Base-by-base conservation (phyloP, 2,888 invertebrate genomes). In the Isoperla grammatica region DNA sequence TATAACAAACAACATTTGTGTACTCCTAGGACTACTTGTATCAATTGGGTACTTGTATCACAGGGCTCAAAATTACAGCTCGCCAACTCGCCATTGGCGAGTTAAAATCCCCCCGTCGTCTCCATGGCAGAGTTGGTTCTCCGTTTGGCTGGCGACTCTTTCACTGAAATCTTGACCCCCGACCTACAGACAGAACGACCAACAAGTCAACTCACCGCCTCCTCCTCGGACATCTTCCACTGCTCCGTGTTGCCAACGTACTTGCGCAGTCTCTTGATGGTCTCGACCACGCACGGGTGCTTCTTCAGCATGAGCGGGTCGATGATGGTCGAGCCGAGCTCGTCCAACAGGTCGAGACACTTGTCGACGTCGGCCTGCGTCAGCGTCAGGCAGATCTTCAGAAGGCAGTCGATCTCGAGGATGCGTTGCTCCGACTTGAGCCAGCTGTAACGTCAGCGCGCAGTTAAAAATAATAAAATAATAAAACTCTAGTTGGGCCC, bases 281-380 rank as follows among this genome's bases (percentile, higher is more conserved):
- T 90, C 69, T 89, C 86, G 48, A 92, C 80, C 65, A 88, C 81
- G 48, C 85, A 83, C 0, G 90, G 86, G 76, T 91, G 88, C 67
- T 91, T 91, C 59, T 89, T 81, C 43, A 94, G 73, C 87, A 90
- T 90, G 19, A 90, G 73, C 1, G 86, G 83, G 63, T 85, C 85
- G 19, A 88, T 71, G 4, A 83, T 75, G 61, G 87, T 69, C 6
- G 79, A 79, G 71, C 78, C 74, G 11, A 73, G 73, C 61, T 85
- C 81, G 45, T 88, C 85, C 65, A 93, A 75, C 1, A 85, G 76
- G 56, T 83, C 81, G 37, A 91, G 72, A 64, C 90, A 90, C 59
- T 81, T 75, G 37, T 87, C 85, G 0, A 88, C 83, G 67, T 90
- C 85, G 0, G 90, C 89, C 63, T 81, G 79, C 66, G 83, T 83